These are phyloP conservation scores for Botia almorhae DNA, from an alignment of 2,797 vertebrate species.

Conservation along the genomic window DNA sequence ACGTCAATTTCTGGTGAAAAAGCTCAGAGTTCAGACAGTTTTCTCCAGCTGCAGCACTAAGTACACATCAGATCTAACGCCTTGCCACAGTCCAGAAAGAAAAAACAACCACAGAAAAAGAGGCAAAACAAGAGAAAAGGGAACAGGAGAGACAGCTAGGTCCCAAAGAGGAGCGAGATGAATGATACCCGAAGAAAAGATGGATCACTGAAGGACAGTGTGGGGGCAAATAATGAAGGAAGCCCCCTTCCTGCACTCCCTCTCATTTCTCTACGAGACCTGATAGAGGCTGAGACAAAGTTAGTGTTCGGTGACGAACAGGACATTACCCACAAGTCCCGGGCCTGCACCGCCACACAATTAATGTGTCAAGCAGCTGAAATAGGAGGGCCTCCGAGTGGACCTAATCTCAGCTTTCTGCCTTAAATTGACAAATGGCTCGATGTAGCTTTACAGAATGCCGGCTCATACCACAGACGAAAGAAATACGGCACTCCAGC, in stretches of 20 bases:
- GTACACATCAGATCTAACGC: constrained; percentile 20
- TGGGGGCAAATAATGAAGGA: constrained; percentile 37
- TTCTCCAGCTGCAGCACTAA: constrained; percentile 17
- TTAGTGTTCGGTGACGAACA: constrained; percentile 73
- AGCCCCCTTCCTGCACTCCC: constrained; percentile 4
- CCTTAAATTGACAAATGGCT: constrained; percentile 74
- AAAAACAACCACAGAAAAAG: constrained; percentile 14
- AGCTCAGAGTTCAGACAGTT: background rate
- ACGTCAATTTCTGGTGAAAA: constrained; percentile 37
- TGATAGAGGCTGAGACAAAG: constrained; percentile 72
- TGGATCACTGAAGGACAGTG: constrained; percentile 20
- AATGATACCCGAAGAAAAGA: constrained; percentile 36
- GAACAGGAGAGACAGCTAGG: constrained; percentile 31
- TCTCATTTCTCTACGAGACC: constrained; percentile 65
- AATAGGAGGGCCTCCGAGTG: constrained; percentile 53
- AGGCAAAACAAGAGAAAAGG: constrained; percentile 34
- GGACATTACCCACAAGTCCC: constrained; percentile 68
- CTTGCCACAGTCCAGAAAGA: constrained; percentile 16
- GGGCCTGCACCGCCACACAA: constrained; percentile 38
- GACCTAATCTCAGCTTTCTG: constrained; percentile 63
- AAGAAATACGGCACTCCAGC: constrained; percentile 73
- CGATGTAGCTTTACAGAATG: constrained; percentile 70
- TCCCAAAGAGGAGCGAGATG: constrained; percentile 44
- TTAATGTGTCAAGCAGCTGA: constrained; percentile 55
- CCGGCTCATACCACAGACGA: constrained; percentile 71